These are phyloP conservation scores for Anoncus sp. DNA, from an alignment of 2,888 invertebrate species.

Conservation along the genomic window DNA sequence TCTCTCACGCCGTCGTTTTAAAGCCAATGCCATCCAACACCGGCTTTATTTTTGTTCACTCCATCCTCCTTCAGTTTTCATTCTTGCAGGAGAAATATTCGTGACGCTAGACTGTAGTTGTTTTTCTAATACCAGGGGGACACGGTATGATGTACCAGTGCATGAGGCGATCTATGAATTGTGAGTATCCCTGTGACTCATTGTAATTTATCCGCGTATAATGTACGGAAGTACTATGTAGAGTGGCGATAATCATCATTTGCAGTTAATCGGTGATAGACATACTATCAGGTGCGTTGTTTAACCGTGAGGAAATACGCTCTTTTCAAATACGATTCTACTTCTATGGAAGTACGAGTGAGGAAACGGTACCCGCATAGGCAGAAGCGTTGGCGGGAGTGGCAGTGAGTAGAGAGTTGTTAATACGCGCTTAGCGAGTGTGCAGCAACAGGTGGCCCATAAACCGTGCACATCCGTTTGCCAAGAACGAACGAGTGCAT, in stretches of 20 bases:
- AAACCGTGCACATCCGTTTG: slow-evolving; percentile 83
- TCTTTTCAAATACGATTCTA: slow-evolving; percentile 45
- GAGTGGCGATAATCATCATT: background rate
- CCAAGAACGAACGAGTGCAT: slow-evolving; percentile 83
- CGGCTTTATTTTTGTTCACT: too few relatives aligned
- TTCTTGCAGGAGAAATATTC: too few relatives aligned
- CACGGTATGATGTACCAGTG: too few relatives aligned
- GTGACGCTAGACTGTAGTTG: too few relatives aligned
- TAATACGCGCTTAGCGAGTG: slow-evolving; percentile 78
- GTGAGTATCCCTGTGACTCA: too few relatives aligned
- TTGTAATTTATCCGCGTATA: too few relatives aligned
- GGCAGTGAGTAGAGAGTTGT: slow-evolving; percentile 62
- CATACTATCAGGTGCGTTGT: background rate
- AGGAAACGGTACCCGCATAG: slow-evolving; percentile 52
- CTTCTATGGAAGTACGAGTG: slow-evolving; percentile 74
- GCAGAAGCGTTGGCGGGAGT: slow-evolving; percentile 45
- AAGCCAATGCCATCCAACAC: too few relatives aligned
- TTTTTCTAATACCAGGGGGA: too few relatives aligned
- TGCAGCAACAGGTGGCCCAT: slow-evolving; percentile 82
- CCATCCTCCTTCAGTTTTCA: too few relatives aligned
- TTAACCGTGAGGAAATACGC: slow-evolving; percentile 31
- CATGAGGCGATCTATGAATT: too few relatives aligned
- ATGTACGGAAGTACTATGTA: too few relatives aligned
- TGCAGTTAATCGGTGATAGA: background rate
- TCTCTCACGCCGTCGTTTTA: too few relatives aligned